Percentiles rank a stretch among this genome's conserved stretches.
Evolutionary conservation across 92 coral and sea anemone genomes (phyloP).

Genomic region (Porites divaricata): DNA sequence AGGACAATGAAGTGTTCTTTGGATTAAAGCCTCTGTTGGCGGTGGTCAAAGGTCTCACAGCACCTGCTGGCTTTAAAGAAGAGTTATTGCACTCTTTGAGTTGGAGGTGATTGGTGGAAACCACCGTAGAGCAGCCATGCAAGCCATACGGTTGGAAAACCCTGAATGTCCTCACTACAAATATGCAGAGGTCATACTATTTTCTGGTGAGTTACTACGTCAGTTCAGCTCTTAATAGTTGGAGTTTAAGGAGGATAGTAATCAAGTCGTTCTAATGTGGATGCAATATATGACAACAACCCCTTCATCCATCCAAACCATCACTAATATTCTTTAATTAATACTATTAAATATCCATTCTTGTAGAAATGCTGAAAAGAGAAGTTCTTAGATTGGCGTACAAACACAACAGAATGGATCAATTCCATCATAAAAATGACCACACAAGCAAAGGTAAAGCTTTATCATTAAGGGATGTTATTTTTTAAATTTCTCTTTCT

Average conservation of each 20-base stretch:
- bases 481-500: no score
- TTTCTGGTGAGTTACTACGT: slow-evolving; percentile 31
- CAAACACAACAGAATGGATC: slow-evolving; percentile 43
- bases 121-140: slow-evolving; percentile 42
- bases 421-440: slow-evolving; percentile 34
- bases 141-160: slow-evolving; percentile 19
- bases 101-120: slow-evolving; percentile 48
- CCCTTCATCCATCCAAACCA: no score
- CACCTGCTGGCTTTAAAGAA: slow-evolving; percentile 18
- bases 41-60: slow-evolving; percentile 28
- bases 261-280: no score
- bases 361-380: slow-evolving; percentile 42
- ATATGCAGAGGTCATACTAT: slow-evolving; percentile 34
- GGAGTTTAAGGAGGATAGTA: not conserved
- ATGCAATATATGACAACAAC: no score
- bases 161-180: slow-evolving; percentile 14
- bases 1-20: slow-evolving; percentile 17
- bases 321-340: no score
- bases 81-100: slow-evolving; percentile 29
- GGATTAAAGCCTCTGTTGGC: slow-evolving; percentile 25
- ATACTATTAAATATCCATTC: not conserved
- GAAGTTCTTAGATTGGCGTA: slow-evolving; percentile 28
- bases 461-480: no score
- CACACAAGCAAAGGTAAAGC: slow-evolving; percentile 30
- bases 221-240: not conserved